Percentiles rank a stretch among this genome's conserved stretches.
Conservation (phyloP, 1,140 invertebrate species). For the Drosophila rhopaloa region DNA sequence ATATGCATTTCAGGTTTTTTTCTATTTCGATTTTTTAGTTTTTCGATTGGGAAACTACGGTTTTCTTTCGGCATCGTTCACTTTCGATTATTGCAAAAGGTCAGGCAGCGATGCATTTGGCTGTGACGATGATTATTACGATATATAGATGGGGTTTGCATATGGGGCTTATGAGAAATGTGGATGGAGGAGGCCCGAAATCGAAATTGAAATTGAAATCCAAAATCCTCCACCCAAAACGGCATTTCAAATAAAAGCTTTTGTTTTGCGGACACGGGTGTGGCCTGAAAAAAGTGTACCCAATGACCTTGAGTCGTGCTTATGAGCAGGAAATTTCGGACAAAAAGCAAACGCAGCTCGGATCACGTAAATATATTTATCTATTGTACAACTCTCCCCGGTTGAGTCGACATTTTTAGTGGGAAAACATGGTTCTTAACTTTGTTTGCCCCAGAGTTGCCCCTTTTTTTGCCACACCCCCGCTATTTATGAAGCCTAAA, state of each 20-base stretch:
- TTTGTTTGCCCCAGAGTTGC: slow-evolving; percentile 7
- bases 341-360: slow-evolving; percentile 16
- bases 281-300: slow-evolving; percentile 13
- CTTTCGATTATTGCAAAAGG: slow-evolving; percentile 77
- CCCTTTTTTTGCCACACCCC: slow-evolving; percentile 9
- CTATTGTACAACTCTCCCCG: slow-evolving; percentile 13
- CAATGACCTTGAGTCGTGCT: slow-evolving; percentile 42
- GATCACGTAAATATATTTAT: slow-evolving; percentile 26
- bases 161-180: slow-evolving; percentile 4
- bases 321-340: slow-evolving; percentile 30
- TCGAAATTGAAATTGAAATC: neutral
- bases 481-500: slow-evolving; percentile 16
- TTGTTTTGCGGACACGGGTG: slow-evolving; percentile 23
- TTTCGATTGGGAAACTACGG: slow-evolving; percentile 44
- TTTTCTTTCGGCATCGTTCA: slow-evolving; percentile 40
- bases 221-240: neutral
- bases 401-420: slow-evolving; percentile 2
- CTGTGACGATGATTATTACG: slow-evolving; percentile 54
- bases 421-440: slow-evolving; percentile 18
- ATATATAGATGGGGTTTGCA: slow-evolving; percentile 11
- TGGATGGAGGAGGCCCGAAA: neutral
- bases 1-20: slow-evolving; percentile 67
- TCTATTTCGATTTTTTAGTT: slow-evolving; percentile 45
- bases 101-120: slow-evolving; percentile 52
- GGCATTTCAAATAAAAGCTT: slow-evolving; percentile 24